These are phyloP conservation scores for Cataglyphis albicans DNA, from an alignment of 2,888 invertebrate species.

Conservation along the genomic window DNA sequence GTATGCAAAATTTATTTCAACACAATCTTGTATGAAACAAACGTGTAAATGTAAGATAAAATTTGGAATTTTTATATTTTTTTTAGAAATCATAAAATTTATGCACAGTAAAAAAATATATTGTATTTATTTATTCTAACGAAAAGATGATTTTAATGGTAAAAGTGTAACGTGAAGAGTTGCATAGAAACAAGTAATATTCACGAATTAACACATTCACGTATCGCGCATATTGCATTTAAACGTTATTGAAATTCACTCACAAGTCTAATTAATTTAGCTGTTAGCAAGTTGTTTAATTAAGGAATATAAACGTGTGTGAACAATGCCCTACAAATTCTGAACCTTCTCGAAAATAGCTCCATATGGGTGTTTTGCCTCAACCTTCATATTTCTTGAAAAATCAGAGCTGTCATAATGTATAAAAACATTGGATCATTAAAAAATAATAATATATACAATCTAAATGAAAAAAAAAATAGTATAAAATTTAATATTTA, in stretches of 20 bases:
- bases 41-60: not conserved
- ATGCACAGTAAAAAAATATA: not conserved
- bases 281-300: slow-evolving; percentile 33
- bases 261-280: slow-evolving; percentile 21
- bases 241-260: slow-evolving; percentile 10
- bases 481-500: slow-evolving; percentile 22
- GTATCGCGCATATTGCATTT: not conserved
- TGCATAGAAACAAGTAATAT: not conserved
- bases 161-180: not conserved
- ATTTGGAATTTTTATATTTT: not conserved
- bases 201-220: not conserved
- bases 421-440: not conserved
- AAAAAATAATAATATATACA: not conserved
- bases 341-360: not conserved
- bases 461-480: not conserved
- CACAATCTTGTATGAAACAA: not conserved
- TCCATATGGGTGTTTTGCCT: not conserved
- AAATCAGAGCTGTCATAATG: not conserved
- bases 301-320: slow-evolving; percentile 9
- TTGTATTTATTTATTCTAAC: not conserved
- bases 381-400: not conserved
- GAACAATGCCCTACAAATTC: slow-evolving; percentile 10
- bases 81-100: not conserved
- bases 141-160: not conserved
- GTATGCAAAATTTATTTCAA: slow-evolving; percentile 7